Evolutionary conservation across 2,888 invertebrate species (phyloP), one percentile per base, ranked within the genome.

Genomic region (Gymnosoma rotundatum): DNA sequence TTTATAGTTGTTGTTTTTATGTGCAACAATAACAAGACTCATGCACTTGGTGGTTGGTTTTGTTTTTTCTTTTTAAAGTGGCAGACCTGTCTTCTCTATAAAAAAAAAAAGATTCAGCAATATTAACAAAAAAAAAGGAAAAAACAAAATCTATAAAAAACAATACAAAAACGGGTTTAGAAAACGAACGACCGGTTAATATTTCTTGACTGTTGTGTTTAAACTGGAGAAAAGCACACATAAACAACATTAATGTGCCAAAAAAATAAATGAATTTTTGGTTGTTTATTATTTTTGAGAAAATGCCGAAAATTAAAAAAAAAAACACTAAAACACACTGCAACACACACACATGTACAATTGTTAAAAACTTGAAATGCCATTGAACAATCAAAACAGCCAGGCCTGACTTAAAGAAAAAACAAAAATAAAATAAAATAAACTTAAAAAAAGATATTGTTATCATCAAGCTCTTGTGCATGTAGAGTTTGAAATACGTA

Each of bases 351-450:
- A 7, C 84, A 86, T 82, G 50, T n/a, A 83, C 50, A 66, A 86
- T 87, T 82, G 61, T 72, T 79, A 61, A 81, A 88, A 88, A 89
- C 89, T 88, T 89, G 84, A 86, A 86, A 87, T 85, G 79, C 83
- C 87, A 86, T 87, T 85, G 83, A 83, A 85, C 78, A 66, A 79
- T 83, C 81, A 83, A 79, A 86, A 76, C 14, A 80, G 58, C 16
- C 76, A 64, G 50, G 38, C 58, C 75, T 73, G 54, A 67, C 69
- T 63, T 54, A 83, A 83, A 60, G 58, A 74, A 87, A 84, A 45
- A 38, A 75, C 38, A 72, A 45, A 45, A 38, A 10, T 45, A 76
- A 70, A 79, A 20, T 79, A 45, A 52, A 79, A n/a, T n/a, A n/a
- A n/a, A n/a, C n/a, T 56, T 42, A 18, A 20, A 38, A 20, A 48